A percentile compares a stretch with the other conserved stretches of the same genome.
phyloP scores from a whole-genome alignment of 2,888 invertebrate genomes.

The Mactromeris polynyma region DNA sequence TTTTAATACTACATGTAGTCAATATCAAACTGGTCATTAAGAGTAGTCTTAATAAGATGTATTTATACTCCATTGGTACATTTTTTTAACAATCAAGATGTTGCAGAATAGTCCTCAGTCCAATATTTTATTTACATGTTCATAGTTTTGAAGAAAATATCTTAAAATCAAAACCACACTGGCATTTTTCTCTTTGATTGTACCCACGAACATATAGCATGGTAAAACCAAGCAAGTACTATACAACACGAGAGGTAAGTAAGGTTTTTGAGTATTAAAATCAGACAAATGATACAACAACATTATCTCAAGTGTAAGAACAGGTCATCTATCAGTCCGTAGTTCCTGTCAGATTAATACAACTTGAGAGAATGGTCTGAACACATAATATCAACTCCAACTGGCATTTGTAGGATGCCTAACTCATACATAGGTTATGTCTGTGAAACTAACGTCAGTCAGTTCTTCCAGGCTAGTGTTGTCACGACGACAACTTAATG shows the following conservation, averaged over 20 bases:
- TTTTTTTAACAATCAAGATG: not conserved
- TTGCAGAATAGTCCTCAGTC: no score
- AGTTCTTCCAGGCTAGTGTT: constrained; percentile 70
- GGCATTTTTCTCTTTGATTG: not conserved
- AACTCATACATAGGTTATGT: constrained; percentile 77
- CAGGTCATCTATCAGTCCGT: not conserved
- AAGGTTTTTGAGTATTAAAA: constrained; percentile 13
- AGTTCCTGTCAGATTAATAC: not conserved
- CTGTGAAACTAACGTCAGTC: constrained; percentile 70
- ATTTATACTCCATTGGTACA: not conserved
- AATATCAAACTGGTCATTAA: not conserved
- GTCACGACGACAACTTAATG: constrained; percentile 62
- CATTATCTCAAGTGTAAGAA: not conserved
- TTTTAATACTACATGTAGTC: not conserved
- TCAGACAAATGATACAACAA: not conserved
- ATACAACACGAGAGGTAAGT: not conserved
- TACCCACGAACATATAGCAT: not conserved
- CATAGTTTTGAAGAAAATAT: not conserved
- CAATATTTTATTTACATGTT: not conserved
- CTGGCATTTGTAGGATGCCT: not conserved
- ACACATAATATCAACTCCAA: not conserved
- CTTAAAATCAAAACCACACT: not conserved
- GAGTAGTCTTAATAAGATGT: not conserved
- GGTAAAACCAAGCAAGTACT: not conserved
- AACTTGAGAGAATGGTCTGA: not conserved